Conservation (phyloP, 2,888 invertebrate genomes). For the Agrotis ipsilon region DNA sequence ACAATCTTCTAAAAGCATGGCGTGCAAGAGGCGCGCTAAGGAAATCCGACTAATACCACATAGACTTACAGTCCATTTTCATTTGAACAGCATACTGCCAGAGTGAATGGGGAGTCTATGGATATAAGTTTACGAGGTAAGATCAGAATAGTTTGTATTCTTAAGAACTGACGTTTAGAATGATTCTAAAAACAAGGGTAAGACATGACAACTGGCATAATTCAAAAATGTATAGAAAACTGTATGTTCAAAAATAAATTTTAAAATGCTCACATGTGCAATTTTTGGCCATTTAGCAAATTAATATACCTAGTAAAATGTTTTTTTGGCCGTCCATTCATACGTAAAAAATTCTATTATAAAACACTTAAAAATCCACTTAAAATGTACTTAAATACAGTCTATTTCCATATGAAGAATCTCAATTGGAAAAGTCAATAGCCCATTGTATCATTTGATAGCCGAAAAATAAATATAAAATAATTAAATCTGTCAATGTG, state of each 20-base stretch:
- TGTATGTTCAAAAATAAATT: not conserved
- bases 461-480: slow-evolving; percentile 46
- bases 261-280: not conserved
- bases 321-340: not conserved
- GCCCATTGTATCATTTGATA: slow-evolving; percentile 33
- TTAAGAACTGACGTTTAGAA: slow-evolving; percentile 41
- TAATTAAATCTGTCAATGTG: slow-evolving; percentile 7
- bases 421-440: slow-evolving; percentile 54
- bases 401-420: slow-evolving; percentile 36
- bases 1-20: slow-evolving; percentile 96
- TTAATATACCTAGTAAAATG: not conserved
- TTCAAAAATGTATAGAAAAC: slow-evolving; percentile 6
- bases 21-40: slow-evolving; percentile 93
- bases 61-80: slow-evolving; percentile 46
- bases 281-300: slow-evolving; percentile 9
- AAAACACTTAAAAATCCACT: slow-evolving; percentile 1
- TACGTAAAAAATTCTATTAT: not conserved
- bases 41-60: slow-evolving; percentile 92
- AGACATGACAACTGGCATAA: slow-evolving; percentile 33
- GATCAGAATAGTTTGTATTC: slow-evolving; percentile 38
- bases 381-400: slow-evolving; percentile 2
- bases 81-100: slow-evolving; percentile 63
- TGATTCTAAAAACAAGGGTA: slow-evolving; percentile 15
- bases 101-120: slow-evolving; percentile 57
- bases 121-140: slow-evolving; percentile 48